Percentiles rank a stretch among this genome's conserved stretches.
Evolutionary conservation across 2,888 invertebrate genomes (phyloP).

Genomic region (Neoaliturus tenellus): DNA sequence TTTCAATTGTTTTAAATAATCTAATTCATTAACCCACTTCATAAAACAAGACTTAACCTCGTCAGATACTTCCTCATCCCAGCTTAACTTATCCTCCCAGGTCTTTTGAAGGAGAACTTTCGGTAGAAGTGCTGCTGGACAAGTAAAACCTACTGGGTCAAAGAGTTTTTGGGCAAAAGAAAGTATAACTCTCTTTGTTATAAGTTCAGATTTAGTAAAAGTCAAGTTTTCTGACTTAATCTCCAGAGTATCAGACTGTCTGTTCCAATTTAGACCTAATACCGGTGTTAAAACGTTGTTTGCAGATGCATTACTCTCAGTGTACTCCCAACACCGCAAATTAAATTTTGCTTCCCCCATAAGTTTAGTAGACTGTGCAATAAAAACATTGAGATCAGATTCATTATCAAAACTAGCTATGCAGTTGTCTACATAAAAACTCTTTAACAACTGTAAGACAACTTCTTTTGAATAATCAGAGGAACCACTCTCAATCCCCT

Average conservation of each 20-base stretch:
- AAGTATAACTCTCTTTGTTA: no score
- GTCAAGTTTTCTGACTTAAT: no score
- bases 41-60: constrained; percentile 45
- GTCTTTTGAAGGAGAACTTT: constrained; percentile 63
- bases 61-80: constrained; percentile 56
- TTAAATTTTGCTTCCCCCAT: constrained; percentile 51
- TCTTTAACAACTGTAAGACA: not conserved
- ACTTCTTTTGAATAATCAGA: no score
- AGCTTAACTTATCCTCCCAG: constrained; percentile 51
- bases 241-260: no score
- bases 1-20: constrained; percentile 60
- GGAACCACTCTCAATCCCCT: no score
- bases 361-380: not conserved
- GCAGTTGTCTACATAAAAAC: no score
- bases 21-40: constrained; percentile 62
- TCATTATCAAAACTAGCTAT: no score
- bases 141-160: constrained; percentile 64
- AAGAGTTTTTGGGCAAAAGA: constrained; percentile 62
- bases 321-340: constrained; percentile 48
- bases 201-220: no score
- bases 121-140: constrained; percentile 59
- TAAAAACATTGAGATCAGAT: constrained; percentile 25
- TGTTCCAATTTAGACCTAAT: no score
- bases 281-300: constrained; percentile 34
- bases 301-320: constrained; percentile 1